These are phyloP conservation scores for Hirtodrosophila cameraria DNA, from an alignment of 2,888 invertebrate genomes.

Conservation along the genomic window DNA sequence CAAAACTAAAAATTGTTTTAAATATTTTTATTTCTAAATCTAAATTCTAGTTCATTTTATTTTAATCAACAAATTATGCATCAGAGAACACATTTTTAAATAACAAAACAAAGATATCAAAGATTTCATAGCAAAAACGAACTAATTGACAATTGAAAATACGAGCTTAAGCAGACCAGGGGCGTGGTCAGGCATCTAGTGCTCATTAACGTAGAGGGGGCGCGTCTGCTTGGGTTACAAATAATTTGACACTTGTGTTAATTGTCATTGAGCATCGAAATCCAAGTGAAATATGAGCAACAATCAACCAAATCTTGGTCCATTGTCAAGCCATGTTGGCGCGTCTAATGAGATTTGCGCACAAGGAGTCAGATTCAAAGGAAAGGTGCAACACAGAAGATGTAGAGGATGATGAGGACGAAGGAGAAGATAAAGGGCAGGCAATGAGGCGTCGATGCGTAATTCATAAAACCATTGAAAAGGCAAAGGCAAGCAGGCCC, in stretches of 20 bases:
- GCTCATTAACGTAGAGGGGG: slow-evolving; percentile 12
- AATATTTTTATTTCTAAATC: too few species aligned
- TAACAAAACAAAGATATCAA: too few species aligned
- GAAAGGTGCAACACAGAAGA: slow-evolving; percentile 24
- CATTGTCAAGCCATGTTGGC: slow-evolving; percentile 52
- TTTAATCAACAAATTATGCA: too few species aligned
- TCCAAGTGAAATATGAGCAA: slow-evolving; percentile 59
- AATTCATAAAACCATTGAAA: slow-evolving; percentile 79
- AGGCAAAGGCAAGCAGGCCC: slow-evolving; percentile 49
- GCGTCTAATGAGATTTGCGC: slow-evolving; percentile 69
- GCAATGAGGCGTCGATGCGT: slow-evolving; percentile 73
- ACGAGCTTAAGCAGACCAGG: neutral
- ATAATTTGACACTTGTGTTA: slow-evolving; percentile 79
- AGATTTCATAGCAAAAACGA: too few species aligned
- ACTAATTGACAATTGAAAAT: too few species aligned
- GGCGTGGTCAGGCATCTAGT: slow-evolving; percentile 20
- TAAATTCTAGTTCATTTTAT: too few species aligned
- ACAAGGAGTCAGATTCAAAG: slow-evolving; percentile 48
- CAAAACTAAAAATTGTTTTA: too few species aligned
- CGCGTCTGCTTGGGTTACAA: slow-evolving; percentile 56
- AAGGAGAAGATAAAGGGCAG: neutral
- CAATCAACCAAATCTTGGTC: slow-evolving; percentile 14
- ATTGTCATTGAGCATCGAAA: slow-evolving; percentile 68
- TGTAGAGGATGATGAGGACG: neutral
- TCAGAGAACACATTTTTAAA: too few species aligned